Percentiles rank a stretch among this genome's conserved stretches.
These are phyloP conservation scores for Diarsia brunnea DNA, from an alignment of 2,888 invertebrate species.

Conservation along the genomic window DNA sequence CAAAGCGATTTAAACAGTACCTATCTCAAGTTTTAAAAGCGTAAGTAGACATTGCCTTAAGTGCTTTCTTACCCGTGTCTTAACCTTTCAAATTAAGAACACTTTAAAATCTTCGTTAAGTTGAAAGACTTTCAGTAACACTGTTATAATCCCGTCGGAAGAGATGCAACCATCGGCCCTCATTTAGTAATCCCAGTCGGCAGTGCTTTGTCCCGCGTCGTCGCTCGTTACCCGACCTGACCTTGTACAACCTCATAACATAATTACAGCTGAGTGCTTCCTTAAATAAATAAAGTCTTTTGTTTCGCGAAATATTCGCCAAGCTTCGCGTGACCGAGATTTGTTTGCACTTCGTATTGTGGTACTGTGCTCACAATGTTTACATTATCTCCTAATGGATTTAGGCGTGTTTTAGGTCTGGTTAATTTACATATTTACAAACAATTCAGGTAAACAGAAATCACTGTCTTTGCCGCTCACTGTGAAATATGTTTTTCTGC, in stretches of 20 bases:
- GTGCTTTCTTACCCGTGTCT: conserved; percentile 37
- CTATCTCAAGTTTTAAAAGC: conserved; percentile 5
- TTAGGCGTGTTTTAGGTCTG: conserved; percentile 52
- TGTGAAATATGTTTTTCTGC: conserved; percentile 69
- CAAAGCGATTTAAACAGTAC: conserved; percentile 9
- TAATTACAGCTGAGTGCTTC: conserved; percentile 82
- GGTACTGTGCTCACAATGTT: conserved; percentile 57
- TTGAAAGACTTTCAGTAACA: conserved; percentile 45
- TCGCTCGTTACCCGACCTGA: conserved; percentile 68
- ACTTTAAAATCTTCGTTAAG: conserved; percentile 51
- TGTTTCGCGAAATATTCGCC: conserved; percentile 74
- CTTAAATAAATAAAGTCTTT: conserved; percentile 81
- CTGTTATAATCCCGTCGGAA: conserved; percentile 46
- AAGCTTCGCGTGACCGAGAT: conserved; percentile 71
- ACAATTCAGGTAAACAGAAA: conserved; percentile 59
- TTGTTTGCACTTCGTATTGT: conserved; percentile 64
- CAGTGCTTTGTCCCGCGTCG: conserved; percentile 49
- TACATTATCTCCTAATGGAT: conserved; percentile 55
- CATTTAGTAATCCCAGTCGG: conserved; percentile 47
- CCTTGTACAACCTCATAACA: conserved; percentile 76
- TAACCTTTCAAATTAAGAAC: conserved; percentile 35
- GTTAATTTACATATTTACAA: conserved; percentile 61
- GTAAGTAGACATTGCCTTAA: conserved; percentile 35
- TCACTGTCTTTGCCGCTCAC: conserved; percentile 63
- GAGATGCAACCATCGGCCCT: conserved; percentile 44